Evolutionary conservation across 2,113 vertebrate species (phyloP), one percentile per base, ranked within the genome.

Genomic region (Camelus dromedarius): DNA sequence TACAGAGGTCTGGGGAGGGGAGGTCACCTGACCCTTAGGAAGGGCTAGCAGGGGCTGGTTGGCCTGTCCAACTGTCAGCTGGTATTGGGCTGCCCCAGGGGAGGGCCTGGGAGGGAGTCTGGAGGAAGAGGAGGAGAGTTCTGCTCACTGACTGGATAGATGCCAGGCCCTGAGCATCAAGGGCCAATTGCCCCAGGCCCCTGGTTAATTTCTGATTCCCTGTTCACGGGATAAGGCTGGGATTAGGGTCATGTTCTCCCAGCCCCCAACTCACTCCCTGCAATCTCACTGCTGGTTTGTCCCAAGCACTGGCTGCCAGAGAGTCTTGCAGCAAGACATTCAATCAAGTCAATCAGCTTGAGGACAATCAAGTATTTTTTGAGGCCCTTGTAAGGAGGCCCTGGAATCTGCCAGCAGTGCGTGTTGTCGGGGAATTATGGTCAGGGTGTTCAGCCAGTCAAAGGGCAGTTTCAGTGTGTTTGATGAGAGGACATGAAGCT

Each of bases 41-140:
- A 66, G 90, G 48, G 92, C 97, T 97, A 97, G 95, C 97, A 87
- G 46, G 62, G 22, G 19, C 19, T 14, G 75, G 50, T 96, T 42
- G 96, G 95, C 22, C 56, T 84, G 95, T 58, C 92, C 98, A 46
- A 96, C 97, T 97, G 97, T 96, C 98, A 93, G 97, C 89, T 91
- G 95, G 76, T 67, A 18, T 72, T 94, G 62, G 84, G 70, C 52
- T 77, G 76, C 85, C 54, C n/a, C 60, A 80, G 48, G 77, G 96
- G 94, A 70, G 81, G 81, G 52, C 48, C 28, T 54, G 54, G 77
- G 42, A 64, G 28, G 58, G 73, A 8, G 83, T 35, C 3, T 19
- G 4, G 1, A 5, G 28, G 38, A n/a, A 69, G 86, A 46, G n/a
- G 85, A 72, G 64, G 85, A 0, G 9, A 16, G 30, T 46, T 1